A percentile compares a stretch with the other conserved stretches of the same genome.
phyloP scores from a whole-genome alignment of 92 coral and sea anemone genomes.

The Parazoanthus darwini region DNA sequence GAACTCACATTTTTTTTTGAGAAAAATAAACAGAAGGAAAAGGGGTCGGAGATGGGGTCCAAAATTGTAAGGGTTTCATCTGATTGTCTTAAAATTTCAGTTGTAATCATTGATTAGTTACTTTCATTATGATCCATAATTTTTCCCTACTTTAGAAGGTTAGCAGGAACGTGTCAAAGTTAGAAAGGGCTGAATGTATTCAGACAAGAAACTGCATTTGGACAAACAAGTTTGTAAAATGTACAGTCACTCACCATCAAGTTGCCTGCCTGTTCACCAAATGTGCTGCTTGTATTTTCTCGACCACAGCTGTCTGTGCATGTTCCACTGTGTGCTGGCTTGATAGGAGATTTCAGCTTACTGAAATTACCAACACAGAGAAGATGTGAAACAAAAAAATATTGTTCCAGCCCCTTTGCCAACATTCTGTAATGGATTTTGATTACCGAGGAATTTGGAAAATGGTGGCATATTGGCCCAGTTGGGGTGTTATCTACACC shows the following conservation, averaged over 20 bases:
- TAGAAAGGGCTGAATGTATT: background rate
- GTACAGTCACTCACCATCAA: constrained; percentile 49
- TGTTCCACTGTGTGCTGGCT: constrained; percentile 72
- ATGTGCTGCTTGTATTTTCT: constrained; percentile 29
- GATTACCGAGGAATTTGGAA: too few relatives aligned
- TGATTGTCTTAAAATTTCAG: too few relatives aligned
- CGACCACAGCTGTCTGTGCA: constrained; percentile 56
- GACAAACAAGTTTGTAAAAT: background rate
- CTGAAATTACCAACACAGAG: constrained; percentile 44
- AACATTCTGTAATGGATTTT: too few relatives aligned
- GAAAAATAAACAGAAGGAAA: too few relatives aligned
- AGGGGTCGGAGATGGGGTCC: too few relatives aligned
- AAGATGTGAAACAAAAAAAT: background rate
- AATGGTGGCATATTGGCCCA: too few relatives aligned
- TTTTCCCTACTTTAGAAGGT: background rate
- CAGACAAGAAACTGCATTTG: background rate
- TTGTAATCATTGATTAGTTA: too few relatives aligned
- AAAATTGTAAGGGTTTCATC: too few relatives aligned
- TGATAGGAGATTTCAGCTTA: constrained; percentile 89
- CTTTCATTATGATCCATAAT: background rate
- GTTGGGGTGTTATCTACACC: too few relatives aligned
- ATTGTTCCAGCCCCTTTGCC: background rate
- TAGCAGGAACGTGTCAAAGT: background rate
- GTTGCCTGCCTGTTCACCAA: constrained; percentile 33
- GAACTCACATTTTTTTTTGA: too few relatives aligned